Base-by-base conservation (phyloP, 2,888 invertebrate species). In the Clivina fossor region DNA sequence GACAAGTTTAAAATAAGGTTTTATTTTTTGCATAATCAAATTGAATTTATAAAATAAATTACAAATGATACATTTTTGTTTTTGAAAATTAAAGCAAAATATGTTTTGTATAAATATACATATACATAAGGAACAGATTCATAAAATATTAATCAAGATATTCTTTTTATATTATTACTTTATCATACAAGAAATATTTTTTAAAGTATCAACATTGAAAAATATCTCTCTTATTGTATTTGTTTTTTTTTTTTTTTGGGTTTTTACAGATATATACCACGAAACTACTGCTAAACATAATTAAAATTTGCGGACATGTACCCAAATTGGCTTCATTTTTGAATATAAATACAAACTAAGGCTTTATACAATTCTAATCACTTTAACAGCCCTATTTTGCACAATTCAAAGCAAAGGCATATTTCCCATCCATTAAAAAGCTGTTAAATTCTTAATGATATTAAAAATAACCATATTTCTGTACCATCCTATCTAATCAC, bases 171-270 rank as follows among this genome's bases (percentile, higher is more conserved):
- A n/a, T n/a, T n/a, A n/a, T n/a, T n/a, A n/a, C n/a, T 47, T 4
- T 3, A 16, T 13, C 22, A 46, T 46, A 46, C 20, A 20, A 11
- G 2, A 47, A 22, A 20, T 48, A 22, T 30, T 28, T 44, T 30
- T 26, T 48, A 48, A 18, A 22, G 37, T 48, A 33, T 18, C 26
- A 44, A 48, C 48, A 49, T 49, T 49, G 49, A 49, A 49, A 49
- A 49, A 49, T 49, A 49, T 49, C 40, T 49, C 49, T 49, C 48
- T 48, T 43, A 43, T 43, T 44, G n/a, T n/a, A n/a, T n/a, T n/a
- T n/a, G n/a, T n/a, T n/a, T n/a, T n/a, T n/a, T n/a, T n/a, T n/a
- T n/a, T n/a, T n/a, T n/a, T n/a, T n/a, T n/a, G n/a, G 30, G 9
- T 46, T 44, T 44, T 49, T 38, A 38, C 28, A 49, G 48, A 48